Base-by-base conservation (phyloP, 2,888 invertebrate genomes). In the Linnaemya vulpina region DNA sequence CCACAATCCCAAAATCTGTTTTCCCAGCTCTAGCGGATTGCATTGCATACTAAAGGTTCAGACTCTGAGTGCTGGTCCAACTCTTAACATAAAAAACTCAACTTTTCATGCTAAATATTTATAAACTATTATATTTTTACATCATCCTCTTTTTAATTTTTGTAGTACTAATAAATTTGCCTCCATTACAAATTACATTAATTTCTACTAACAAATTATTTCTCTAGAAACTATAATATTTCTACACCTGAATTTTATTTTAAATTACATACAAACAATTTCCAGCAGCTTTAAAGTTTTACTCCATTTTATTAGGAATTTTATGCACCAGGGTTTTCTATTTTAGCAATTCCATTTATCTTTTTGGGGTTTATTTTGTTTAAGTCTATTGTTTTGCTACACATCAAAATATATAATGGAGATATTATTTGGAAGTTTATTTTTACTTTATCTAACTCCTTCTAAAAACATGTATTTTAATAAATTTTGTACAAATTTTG, bases 151-250 rank as follows among this genome's bases (percentile, higher is more conserved):
- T 30, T 30, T 3, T 3, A 30, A 2, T 30, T 30, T 30, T 3
- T 30, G 5, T 3, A 30, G 2, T 30, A 5, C 30, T 30, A 30
- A 3, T 2, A 30, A 30, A 22, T 77, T 58, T 68, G 74, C 70
- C 78, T 79, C 40, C 60, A 53, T 67, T 67, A 73, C 30, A 83
- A 73, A 73, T n/a, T 13, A 43, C 53, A 68, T 71, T 79, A 13
- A 35, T 46, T 63, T 65, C 20, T 62, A 38, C n/a, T 22, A 35
- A 8, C 1, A 73, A 51, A n/a, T 70, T 77, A 38, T 17, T 46
- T 11, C 9, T 62, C 22, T 7, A n/a, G 3, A 30, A 55, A 38
- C 1, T 65, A n/a, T 25, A 62, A 22, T 62, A 70, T 40, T 71
- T 70, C 3, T 20, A 43, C 25, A 15, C 20, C 22, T 9, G 11